Percentiles rank a stretch among this genome's conserved stretches.
Conservation (phyloP, 2,113 vertebrate species). For the human (Homo sapiens) region DNA sequence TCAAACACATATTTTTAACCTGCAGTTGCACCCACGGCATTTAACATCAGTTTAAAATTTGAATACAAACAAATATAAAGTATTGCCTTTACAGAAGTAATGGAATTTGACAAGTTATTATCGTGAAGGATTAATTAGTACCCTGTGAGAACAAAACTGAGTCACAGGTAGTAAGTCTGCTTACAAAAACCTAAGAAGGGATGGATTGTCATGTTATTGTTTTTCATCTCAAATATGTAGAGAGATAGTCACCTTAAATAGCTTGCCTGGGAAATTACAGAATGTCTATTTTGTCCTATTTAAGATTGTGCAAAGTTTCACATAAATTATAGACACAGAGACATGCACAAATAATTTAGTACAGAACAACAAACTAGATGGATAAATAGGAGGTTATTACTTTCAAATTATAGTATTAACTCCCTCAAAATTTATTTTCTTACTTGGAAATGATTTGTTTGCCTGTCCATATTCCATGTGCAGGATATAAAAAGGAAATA, state of each 20-base stretch:
- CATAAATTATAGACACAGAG: neutral
- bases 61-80: slow-evolving; percentile 26
- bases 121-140: slow-evolving; percentile 30
- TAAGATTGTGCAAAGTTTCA: slow-evolving; percentile 41
- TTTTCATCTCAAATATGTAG: slow-evolving; percentile 34
- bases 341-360: neutral
- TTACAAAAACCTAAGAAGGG: slow-evolving; percentile 2
- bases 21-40: neutral
- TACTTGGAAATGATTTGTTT: slow-evolving; percentile 37
- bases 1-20: slow-evolving; percentile 16
- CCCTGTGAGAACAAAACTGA: neutral
- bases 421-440: slow-evolving; percentile 48
- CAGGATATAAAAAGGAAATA: slow-evolving; percentile 27
- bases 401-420: slow-evolving; percentile 25
- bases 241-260: slow-evolving; percentile 18
- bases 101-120: slow-evolving; percentile 34
- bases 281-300: slow-evolving; percentile 10
- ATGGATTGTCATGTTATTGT: neutral
- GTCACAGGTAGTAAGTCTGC: neutral
- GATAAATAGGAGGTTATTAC: slow-evolving; percentile 4
- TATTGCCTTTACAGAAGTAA: slow-evolving; percentile 3
- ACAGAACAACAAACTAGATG: neutral
- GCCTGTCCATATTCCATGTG: neutral
- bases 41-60: slow-evolving; percentile 46
- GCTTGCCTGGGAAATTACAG: slow-evolving; percentile 45